These are phyloP conservation scores for Myiozetetes cayanensis DNA, from an alignment of 2,113 vertebrate genomes.

Conservation along the genomic window DNA sequence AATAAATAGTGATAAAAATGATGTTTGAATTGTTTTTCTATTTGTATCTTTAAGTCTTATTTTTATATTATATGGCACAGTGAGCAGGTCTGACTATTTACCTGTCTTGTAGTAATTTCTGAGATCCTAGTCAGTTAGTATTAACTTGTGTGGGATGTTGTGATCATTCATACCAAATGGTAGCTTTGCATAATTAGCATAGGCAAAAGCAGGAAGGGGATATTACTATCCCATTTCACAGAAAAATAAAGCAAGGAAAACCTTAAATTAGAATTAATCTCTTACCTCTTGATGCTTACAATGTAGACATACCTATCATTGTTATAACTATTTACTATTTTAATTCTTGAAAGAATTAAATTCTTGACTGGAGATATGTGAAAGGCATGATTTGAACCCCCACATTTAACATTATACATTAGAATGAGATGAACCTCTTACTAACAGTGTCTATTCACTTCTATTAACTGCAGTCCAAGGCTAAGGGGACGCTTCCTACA, in stretches of 20 bases:
- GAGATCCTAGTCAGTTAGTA: background rate
- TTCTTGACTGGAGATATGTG: background rate
- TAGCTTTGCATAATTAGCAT: background rate
- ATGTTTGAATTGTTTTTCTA: background rate
- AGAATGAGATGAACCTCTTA: background rate
- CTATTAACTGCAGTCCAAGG: background rate
- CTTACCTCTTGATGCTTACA: background rate
- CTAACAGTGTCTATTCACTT: background rate
- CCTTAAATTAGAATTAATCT: background rate
- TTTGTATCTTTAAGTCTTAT: background rate
- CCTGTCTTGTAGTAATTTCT: background rate
- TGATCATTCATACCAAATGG: background rate
- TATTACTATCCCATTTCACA: background rate
- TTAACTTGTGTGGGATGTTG: background rate
- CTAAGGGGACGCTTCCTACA: background rate
- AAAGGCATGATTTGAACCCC: background rate
- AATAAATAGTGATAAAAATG: background rate
- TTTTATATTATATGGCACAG: background rate
- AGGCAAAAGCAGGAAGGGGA: background rate
- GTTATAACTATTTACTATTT: background rate
- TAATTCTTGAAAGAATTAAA: background rate
- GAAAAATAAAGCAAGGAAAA: background rate
- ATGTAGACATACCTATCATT: background rate
- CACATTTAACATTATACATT: background rate
- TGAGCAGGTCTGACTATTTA: background rate